phyloP scores from a whole-genome alignment of 1,140 invertebrate species.

The Leptopilina clavipes region DNA sequence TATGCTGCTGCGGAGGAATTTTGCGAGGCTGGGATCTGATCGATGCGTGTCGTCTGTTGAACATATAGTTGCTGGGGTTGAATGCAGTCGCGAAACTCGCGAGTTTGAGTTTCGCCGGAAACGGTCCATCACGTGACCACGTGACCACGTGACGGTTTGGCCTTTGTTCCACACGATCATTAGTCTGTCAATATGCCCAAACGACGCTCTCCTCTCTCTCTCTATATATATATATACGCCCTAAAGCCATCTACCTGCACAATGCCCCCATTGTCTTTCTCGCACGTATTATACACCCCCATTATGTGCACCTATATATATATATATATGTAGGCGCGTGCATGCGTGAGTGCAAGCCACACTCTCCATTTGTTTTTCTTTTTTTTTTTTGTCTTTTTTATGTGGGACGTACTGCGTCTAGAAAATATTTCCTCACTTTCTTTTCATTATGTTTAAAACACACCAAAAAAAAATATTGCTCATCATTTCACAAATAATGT shows the following conservation, averaged over 20 bases:
- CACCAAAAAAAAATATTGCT: no score
- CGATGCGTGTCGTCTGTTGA: constrained; percentile 65
- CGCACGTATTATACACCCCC: constrained; percentile 71
- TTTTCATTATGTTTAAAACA: no score
- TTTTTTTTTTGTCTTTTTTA: neutral
- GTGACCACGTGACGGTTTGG: constrained; percentile 71
- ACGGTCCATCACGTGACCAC: constrained; percentile 73
- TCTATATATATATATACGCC: constrained; percentile 2
- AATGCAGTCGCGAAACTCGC: constrained; percentile 62
- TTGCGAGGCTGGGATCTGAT: constrained; percentile 55
- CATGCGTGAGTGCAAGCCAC: constrained; percentile 47
- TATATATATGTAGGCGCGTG: constrained; percentile 52
- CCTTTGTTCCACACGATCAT: constrained; percentile 73
- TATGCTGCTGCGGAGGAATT: neutral
- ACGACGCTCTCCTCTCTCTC: constrained; percentile 59
- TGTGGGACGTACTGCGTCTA: constrained; percentile 1
- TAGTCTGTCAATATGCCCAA: constrained; percentile 75
- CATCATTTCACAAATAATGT: no score
- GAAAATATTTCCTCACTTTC: neutral
- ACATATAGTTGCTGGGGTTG: constrained; percentile 51
- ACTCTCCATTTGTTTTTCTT: constrained; percentile 37
- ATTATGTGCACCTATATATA: constrained; percentile 62
- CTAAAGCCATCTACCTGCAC: constrained; percentile 68
- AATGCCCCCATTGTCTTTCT: constrained; percentile 73
- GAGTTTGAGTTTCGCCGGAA: constrained; percentile 66